These are phyloP conservation scores for Tetanocera ferruginea DNA, from an alignment of 2,888 invertebrate species.

Conservation along the genomic window DNA sequence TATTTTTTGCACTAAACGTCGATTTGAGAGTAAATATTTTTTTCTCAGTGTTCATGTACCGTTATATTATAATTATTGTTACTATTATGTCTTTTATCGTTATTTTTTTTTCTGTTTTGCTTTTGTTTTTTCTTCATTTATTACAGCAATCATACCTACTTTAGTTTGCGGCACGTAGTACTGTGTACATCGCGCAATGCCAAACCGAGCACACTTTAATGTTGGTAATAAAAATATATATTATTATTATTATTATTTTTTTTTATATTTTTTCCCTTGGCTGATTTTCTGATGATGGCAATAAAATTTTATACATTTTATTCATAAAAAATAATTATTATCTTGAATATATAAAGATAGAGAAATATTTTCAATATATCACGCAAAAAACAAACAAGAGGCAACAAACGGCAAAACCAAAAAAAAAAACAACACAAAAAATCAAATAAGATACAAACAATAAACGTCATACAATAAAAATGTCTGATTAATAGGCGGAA, in stretches of 20 bases:
- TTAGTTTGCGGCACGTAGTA: neutral
- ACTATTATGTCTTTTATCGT: conserved; percentile 7
- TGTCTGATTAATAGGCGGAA: neutral
- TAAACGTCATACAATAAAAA: conserved; percentile 12
- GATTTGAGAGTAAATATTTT: neutral
- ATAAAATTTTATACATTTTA: conserved; percentile 35
- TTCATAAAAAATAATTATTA: conserved; percentile 28
- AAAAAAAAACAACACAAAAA: neutral
- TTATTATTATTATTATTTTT: neutral
- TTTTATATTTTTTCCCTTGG: neutral
- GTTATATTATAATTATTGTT: conserved; percentile 6
- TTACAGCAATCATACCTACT: neutral
- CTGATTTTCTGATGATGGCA: neutral
- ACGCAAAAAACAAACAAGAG: neutral
- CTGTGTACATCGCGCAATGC: neutral
- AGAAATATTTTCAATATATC: neutral
- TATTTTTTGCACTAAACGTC: neutral
- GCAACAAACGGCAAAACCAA: neutral
- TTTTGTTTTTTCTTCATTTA: neutral
- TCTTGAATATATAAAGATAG: conserved; percentile 9
- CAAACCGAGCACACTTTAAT: neutral
- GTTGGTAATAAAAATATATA: conserved; percentile 21
- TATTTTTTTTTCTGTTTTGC: neutral
- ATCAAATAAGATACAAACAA: neutral
- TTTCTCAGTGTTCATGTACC: neutral